Evolutionary conservation across 2,888 invertebrate genomes (phyloP).

Genomic region (Caradrina clavipalpis): DNA sequence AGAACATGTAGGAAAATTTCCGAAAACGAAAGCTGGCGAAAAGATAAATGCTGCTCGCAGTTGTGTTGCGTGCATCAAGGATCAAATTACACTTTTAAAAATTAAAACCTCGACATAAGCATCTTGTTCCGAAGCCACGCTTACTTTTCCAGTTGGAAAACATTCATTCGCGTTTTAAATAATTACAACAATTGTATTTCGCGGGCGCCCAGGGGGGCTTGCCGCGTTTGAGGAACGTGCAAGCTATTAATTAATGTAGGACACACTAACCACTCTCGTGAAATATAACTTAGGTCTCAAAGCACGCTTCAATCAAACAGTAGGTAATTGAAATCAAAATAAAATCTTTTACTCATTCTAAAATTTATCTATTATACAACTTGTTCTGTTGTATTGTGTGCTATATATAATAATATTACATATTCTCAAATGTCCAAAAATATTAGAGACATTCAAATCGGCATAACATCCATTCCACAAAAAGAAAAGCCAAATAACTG

Average conservation of each 20-base stretch:
- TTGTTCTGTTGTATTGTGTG: background rate
- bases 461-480: constrained; percentile 42
- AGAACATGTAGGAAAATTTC: background rate
- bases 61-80: constrained; percentile 2
- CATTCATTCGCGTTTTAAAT: constrained; percentile 48
- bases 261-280: constrained; percentile 4
- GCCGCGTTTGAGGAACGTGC: constrained; percentile 25
- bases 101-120: constrained; percentile 21
- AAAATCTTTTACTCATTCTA: background rate
- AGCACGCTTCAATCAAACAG: background rate
- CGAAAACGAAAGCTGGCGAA: background rate
- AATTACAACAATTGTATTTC: constrained; percentile 43
- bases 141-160: constrained; percentile 29
- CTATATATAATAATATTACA: background rate
- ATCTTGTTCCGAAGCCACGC: constrained; percentile 6
- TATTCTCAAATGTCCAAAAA: constrained; percentile 21
- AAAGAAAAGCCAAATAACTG: constrained; percentile 42
- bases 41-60: background rate
- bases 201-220: constrained; percentile 12
- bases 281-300: background rate
- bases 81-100: constrained; percentile 19
- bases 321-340: background rate
- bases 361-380: background rate
- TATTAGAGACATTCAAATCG: constrained; percentile 32
- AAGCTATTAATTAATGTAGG: constrained; percentile 34